Base-by-base conservation (phyloP, 2,888 invertebrate species). In the Cerceris rybyensis region DNA sequence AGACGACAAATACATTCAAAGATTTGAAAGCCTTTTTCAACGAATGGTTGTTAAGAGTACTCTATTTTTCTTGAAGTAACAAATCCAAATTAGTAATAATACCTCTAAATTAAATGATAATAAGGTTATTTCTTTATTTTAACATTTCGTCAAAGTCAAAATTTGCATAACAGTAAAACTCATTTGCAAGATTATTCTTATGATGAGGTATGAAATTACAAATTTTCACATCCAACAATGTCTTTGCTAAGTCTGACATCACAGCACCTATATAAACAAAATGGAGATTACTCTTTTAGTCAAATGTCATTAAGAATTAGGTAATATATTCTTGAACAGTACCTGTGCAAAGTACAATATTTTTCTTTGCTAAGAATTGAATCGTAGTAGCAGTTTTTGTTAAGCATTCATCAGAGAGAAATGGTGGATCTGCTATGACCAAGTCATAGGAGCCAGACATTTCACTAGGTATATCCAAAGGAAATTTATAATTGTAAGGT, bases 371-470 rank as follows among this genome's bases (percentile, higher is more conserved):
- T 67, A 99, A 91, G 85, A 95, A 94, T 84, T 95, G 95, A 0
- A 98, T 95, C 0, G 98, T 97, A 73, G 95, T 93, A 0, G 97
- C 94, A 0, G 96, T 96, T 93, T 98, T 98, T 0, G 95, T 94
- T 61, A 98, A 94, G 92, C 99, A 99, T 91, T 98, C 98, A 85
- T 97, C 96, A 0, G 98, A 96, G 2, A 99, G 93, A 93, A 98
- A 99, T 0, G 99, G 99, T 0, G 99, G 99, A 93, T 99, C 99
- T 0, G 96, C 97, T 68, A 99, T 94, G 0, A 99, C 96, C 39
- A 99, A 90, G 92, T 98, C 97, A 91, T 96, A 98, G 59, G 93
- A 91, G 28, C 93, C 93, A 1, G 93, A 86, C 13, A 95, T 93
- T 11, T 96, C 94, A 46, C 93, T 90, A 0, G 96, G 95, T 13